Evolutionary conservation across 2,888 invertebrate species (phyloP).

Genomic region (Barypeithes pellucidus): DNA sequence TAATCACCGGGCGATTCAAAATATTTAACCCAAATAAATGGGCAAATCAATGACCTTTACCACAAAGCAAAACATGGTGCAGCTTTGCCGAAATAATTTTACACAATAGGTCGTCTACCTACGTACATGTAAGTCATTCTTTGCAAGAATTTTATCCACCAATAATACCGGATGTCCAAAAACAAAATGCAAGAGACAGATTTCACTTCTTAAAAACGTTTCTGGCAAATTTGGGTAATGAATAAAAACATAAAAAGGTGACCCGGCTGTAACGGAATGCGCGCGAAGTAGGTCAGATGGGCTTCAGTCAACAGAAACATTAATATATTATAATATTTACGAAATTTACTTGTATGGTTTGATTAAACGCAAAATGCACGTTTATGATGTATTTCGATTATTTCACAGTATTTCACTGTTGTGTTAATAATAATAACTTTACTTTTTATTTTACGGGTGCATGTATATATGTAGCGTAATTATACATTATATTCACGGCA

Average conservation of each 20-base stretch:
- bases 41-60: too few relatives aligned
- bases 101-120: background rate
- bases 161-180: slow-evolving; percentile 21
- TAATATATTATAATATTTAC: background rate
- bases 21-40: too few relatives aligned
- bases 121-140: background rate
- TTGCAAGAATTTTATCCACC: background rate
- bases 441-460: too few relatives aligned
- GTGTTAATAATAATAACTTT: too few relatives aligned
- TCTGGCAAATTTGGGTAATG: slow-evolving; percentile 11
- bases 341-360: too few relatives aligned
- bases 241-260: slow-evolving; percentile 30
- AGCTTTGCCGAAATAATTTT: background rate
- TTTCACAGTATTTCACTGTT: too few relatives aligned
- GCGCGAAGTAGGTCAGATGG: slow-evolving; percentile 26
- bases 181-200: slow-evolving; percentile 30
- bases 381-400: too few relatives aligned
- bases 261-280: slow-evolving; percentile 41
- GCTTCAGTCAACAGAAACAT: background rate
- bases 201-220: slow-evolving; percentile 27
- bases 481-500: too few relatives aligned
- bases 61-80: too few relatives aligned
- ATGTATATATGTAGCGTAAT: too few relatives aligned
- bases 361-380: too few relatives aligned
- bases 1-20: too few relatives aligned